phyloP scores from a whole-genome alignment of 2,113 vertebrate genomes.

The Nematolebias whitei region DNA sequence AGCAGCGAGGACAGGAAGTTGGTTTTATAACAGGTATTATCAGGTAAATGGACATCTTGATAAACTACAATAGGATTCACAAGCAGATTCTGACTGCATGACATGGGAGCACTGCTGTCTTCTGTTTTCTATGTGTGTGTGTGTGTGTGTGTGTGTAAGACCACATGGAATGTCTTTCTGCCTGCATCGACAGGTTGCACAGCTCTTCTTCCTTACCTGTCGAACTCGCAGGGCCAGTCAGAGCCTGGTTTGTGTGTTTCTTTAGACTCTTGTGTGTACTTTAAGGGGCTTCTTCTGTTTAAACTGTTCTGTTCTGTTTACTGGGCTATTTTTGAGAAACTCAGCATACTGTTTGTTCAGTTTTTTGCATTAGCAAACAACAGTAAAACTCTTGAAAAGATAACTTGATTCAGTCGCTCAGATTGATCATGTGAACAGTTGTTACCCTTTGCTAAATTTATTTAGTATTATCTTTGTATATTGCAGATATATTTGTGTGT shows the following conservation, averaged over 20 bases:
- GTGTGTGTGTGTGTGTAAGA: constrained; percentile 36
- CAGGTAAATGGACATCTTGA: constrained; percentile 32
- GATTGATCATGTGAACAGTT: neutral
- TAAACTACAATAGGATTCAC: constrained; percentile 26
- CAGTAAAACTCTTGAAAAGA: constrained; percentile 1
- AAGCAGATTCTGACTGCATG: constrained; percentile 12
- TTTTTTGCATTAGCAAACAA: neutral
- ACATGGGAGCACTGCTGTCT: neutral
- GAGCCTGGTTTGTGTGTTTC: constrained; percentile 30
- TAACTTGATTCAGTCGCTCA: neutral
- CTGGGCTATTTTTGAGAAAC: constrained; percentile 16
- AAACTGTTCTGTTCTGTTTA: constrained; percentile 10
- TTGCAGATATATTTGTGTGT: no score
- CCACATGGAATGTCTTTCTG: constrained; percentile 66
- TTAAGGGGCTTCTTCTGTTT: constrained; percentile 33
- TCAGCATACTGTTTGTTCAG: constrained; percentile 1
- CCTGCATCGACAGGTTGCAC: constrained; percentile 73
- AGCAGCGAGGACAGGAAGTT: constrained; percentile 9
- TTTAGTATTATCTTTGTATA: neutral
- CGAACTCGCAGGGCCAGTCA: constrained; percentile 66
- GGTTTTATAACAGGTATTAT: constrained; percentile 35
- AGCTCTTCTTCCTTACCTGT: constrained; percentile 60
- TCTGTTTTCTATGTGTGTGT: constrained; percentile 11
- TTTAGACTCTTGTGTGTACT: neutral
- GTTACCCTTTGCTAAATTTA: neutral